These are phyloP conservation scores for Lasioglossum morio DNA, from an alignment of 2,888 invertebrate genomes.

Conservation along the genomic window DNA sequence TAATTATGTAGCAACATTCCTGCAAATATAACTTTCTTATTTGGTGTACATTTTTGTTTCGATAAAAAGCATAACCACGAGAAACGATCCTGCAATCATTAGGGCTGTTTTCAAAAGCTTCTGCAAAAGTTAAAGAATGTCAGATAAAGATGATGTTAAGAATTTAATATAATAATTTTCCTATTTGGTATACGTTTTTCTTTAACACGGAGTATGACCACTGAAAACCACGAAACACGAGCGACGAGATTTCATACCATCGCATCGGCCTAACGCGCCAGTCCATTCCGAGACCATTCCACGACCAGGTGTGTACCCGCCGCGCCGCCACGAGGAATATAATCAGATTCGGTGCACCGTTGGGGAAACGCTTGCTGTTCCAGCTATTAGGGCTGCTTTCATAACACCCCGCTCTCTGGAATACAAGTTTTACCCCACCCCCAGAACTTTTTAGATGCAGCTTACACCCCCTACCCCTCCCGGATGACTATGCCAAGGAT, in stretches of 20 bases:
- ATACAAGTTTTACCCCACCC: background rate
- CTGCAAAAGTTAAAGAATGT: background rate
- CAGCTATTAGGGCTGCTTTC: slow-evolving; percentile 6
- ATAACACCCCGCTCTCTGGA: background rate
- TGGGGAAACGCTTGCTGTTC: background rate
- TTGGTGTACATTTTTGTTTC: background rate
- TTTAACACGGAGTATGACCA: background rate
- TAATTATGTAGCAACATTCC: too few relatives aligned
- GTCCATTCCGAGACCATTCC: slow-evolving; percentile 45
- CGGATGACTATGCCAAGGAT: background rate
- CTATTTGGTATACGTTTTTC: background rate
- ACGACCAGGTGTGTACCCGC: slow-evolving; percentile 22
- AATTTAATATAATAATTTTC: background rate
- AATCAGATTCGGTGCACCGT: background rate
- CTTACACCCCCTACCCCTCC: background rate
- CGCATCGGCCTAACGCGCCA: slow-evolving; percentile 57
- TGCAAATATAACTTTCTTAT: background rate
- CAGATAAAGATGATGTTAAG: background rate
- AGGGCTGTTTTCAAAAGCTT: background rate
- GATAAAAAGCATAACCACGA: background rate
- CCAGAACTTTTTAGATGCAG: slow-evolving; percentile 6
- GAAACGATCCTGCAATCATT: background rate
- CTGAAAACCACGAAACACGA: slow-evolving; percentile 54
- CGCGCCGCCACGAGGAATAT: background rate
- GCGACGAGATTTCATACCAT: slow-evolving; percentile 59